Evolutionary conservation across 92 coral and sea anemone species (phyloP).

Genomic region (Micromussa lordhowensis): DNA sequence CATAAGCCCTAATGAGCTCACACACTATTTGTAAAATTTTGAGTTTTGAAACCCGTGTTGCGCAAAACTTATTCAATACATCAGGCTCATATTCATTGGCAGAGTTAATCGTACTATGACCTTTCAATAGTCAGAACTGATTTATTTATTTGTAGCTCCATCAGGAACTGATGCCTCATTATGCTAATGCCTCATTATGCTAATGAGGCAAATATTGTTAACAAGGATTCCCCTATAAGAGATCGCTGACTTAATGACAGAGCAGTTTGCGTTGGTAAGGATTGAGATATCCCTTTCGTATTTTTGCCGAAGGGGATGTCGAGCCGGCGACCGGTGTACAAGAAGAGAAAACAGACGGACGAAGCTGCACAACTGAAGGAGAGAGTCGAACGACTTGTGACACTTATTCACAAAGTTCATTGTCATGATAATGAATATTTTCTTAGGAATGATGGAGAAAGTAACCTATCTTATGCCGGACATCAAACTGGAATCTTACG

Average conservation of each 20-base stretch:
- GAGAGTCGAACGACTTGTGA: slow-evolving; percentile 76
- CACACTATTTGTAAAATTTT: too few relatives aligned
- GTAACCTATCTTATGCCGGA: slow-evolving; percentile 55
- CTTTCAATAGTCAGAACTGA: too few relatives aligned
- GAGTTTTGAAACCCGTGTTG: too few relatives aligned
- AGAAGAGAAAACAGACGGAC: slow-evolving; percentile 37
- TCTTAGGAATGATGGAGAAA: slow-evolving; percentile 83
- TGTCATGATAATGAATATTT: slow-evolving; percentile 68
- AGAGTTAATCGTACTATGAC: too few relatives aligned
- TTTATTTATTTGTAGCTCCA: too few relatives aligned
- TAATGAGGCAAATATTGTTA: too few relatives aligned
- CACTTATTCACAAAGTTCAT: slow-evolving; percentile 71
- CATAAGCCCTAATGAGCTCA: too few relatives aligned
- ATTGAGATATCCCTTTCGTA: slow-evolving; percentile 69
- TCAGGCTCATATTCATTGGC: too few relatives aligned
- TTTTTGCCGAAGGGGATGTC: slow-evolving; percentile 25
- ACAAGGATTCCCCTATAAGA: slow-evolving; percentile 94
- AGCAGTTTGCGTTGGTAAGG: slow-evolving; percentile 89
- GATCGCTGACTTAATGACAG: slow-evolving; percentile 88
- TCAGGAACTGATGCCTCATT: too few relatives aligned
- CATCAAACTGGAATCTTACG: too few relatives aligned
- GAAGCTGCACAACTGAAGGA: slow-evolving; percentile 68
- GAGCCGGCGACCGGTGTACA: slow-evolving; percentile 58
- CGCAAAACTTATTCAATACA: too few relatives aligned
- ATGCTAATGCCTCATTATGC: too few relatives aligned